Evolutionary conservation across 2,888 invertebrate species (phyloP), one percentile per base, ranked within the genome.

Genomic region (Lasiommata megera): DNA sequence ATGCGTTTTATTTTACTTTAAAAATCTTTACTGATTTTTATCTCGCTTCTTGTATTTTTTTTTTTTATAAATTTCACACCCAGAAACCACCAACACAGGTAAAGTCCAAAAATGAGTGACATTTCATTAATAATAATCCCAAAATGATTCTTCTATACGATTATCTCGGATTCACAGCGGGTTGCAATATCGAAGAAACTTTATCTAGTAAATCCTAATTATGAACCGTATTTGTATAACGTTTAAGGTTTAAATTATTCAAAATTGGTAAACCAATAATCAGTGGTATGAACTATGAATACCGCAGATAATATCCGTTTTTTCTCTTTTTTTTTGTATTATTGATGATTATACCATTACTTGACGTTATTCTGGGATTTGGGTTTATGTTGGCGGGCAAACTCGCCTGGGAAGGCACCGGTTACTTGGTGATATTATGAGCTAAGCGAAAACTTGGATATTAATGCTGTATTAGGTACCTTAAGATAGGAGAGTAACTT

Each of bases 331-430:
- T 16, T 76, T 84, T 79, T 78, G 81, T 82, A 84, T 86, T 85
- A 87, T 87, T 85, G 84, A 88, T 87, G 84, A 84, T 84, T 82
- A 83, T 76, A 76, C 77, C 79, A 84, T 86, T 85, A 85, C 82
- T 71, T 70, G 69, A 77, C 82, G 78, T 47, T 57, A 43, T 51
- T 31, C 28, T 41, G 37, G 52, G 43, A 17, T 38, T 58, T 55
- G 52, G 43, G 36, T 53, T 40, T 29, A 17, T 41, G 17, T 9
- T 41, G 14, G 16, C 46, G 31, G 46, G 9, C 5, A 29, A 14
- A 16, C 23, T 1, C n/a, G 0, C 6, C 6, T 38, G 38, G 40
- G 1, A 9, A 40, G 11, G 23, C 23, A 23, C 23, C 8, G 38
- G 12, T 38, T 14, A 38, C 16, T n/a, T n/a, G n/a, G n/a, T n/a